phyloP scores from a whole-genome alignment of 2,888 invertebrate genomes.

The Torymus aiolomorphi region DNA sequence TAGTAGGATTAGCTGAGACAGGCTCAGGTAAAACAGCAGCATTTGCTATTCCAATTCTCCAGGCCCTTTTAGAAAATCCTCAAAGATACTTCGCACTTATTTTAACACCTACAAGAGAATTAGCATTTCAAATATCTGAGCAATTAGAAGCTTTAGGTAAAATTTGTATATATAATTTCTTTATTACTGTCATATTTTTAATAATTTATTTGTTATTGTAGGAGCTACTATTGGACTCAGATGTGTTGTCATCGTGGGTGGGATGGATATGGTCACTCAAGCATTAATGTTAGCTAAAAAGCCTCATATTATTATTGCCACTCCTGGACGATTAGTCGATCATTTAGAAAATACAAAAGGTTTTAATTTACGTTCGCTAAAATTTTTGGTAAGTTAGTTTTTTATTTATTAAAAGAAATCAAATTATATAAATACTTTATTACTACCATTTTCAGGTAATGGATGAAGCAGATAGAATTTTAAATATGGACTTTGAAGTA shows the following conservation, averaged over 20 bases:
- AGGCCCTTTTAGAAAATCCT: constrained; percentile 91
- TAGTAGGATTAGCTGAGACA: constrained; percentile 87
- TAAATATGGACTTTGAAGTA: constrained; percentile 99
- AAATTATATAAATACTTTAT: too few species aligned
- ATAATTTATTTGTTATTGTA: constrained; percentile 67
- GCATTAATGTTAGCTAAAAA: constrained; percentile 93
- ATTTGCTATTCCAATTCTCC: constrained; percentile 96
- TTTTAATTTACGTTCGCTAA: constrained; percentile 91
- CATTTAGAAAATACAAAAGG: constrained; percentile 99
- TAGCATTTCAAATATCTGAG: constrained; percentile 98
- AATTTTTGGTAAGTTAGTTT: constrained; percentile 83
- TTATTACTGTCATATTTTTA: background rate
- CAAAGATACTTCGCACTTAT: constrained; percentile 95
- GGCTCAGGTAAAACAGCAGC: constrained; percentile 99
- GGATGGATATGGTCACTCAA: constrained; percentile 99
- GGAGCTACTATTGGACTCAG: constrained; percentile 94
- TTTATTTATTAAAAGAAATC: background rate
- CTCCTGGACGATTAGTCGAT: constrained; percentile 96
- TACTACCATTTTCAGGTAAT: constrained; percentile 81
- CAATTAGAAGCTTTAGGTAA: constrained; percentile 97
- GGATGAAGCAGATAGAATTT: constrained; percentile 99
- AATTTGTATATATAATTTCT: constrained; percentile 55
- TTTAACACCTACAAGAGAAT: constrained; percentile 96
- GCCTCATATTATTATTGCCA: constrained; percentile 97
- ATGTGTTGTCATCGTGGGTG: constrained; percentile 97